These are phyloP conservation scores for Synergus gifuensis DNA, from an alignment of 2,888 invertebrate species.

Conservation along the genomic window DNA sequence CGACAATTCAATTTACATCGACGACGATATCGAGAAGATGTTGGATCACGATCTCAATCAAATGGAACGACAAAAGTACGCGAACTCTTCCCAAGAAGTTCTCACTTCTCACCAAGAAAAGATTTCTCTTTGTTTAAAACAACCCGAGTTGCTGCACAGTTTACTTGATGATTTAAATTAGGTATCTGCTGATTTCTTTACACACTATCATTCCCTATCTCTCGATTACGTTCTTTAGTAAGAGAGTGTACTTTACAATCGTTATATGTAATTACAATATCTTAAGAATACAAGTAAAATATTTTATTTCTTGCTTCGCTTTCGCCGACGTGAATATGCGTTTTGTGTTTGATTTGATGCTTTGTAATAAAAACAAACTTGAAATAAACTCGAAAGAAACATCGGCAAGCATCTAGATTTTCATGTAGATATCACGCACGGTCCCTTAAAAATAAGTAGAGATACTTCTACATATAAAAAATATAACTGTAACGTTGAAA, in stretches of 20 bases:
- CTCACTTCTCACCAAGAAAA: conserved; percentile 63
- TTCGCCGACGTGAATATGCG: neutral
- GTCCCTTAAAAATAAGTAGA: conserved; percentile 25
- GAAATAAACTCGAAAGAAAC: conserved; percentile 13
- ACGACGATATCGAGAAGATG: conserved; percentile 72
- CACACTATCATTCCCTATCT: conserved; percentile 21
- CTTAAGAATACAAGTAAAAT: conserved; percentile 35
- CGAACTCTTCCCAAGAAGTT: conserved; percentile 55
- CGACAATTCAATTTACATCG: conserved; percentile 70
- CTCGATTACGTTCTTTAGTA: conserved; percentile 25
- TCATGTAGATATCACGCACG: conserved; percentile 7
- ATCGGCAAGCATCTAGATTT: neutral
- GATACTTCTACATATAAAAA: conserved; percentile 38
- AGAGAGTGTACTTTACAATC: conserved; percentile 34
- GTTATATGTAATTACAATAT: conserved; percentile 24
- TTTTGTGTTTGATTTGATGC: conserved; percentile 35
- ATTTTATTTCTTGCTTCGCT: conserved; percentile 31
- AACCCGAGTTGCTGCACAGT: conserved; percentile 72
- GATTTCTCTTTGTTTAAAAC: conserved; percentile 69
- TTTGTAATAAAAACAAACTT: conserved; percentile 18
- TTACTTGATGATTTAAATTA: conserved; percentile 67
- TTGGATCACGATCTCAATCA: conserved; percentile 69
- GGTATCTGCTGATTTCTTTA: neutral
- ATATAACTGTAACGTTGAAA: conserved; percentile 39
- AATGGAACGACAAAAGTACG: conserved; percentile 66